A percentile compares a stretch with the other conserved stretches of the same genome.
phyloP scores from a whole-genome alignment of 1,140 invertebrate genomes.

The Temnothorax longispinosus region DNA sequence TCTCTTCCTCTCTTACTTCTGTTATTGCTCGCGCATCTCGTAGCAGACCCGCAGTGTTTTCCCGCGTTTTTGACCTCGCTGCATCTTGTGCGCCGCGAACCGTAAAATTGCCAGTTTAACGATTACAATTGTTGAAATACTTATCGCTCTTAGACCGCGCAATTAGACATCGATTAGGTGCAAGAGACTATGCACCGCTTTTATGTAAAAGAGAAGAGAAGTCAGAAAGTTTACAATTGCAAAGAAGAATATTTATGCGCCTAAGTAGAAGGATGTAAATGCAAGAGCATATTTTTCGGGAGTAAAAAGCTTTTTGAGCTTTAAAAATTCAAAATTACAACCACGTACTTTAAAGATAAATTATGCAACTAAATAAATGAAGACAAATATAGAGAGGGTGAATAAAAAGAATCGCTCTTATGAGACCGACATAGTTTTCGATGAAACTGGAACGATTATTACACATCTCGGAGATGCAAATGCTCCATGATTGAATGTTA shows the following conservation, averaged over 20 bases:
- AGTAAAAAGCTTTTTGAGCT: not conserved
- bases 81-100: not conserved
- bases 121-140: not conserved
- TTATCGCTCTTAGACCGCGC: not conserved
- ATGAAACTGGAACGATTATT: not conserved
- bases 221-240: not conserved
- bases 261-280: not conserved
- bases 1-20: not conserved
- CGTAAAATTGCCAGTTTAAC: slow-evolving; percentile 27
- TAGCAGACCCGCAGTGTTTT: not conserved
- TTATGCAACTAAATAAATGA: not conserved
- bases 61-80: slow-evolving; percentile 9
- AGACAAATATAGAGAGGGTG: not conserved
- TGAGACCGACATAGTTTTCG: not conserved
- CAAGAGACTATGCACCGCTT: not conserved
- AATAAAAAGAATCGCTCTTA: not conserved
- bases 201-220: not conserved
- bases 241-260: not conserved
- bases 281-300: not conserved
- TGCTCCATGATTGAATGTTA: not conserved
- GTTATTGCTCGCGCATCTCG: slow-evolving; percentile 22
- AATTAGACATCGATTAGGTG: not conserved
- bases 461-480: not conserved
- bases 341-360: not conserved
- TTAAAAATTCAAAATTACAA: not conserved